Evolutionary conservation across 2,113 vertebrate genomes (phyloP), one percentile per base, ranked within the genome.

Genomic region (Panurus biarmicus): DNA sequence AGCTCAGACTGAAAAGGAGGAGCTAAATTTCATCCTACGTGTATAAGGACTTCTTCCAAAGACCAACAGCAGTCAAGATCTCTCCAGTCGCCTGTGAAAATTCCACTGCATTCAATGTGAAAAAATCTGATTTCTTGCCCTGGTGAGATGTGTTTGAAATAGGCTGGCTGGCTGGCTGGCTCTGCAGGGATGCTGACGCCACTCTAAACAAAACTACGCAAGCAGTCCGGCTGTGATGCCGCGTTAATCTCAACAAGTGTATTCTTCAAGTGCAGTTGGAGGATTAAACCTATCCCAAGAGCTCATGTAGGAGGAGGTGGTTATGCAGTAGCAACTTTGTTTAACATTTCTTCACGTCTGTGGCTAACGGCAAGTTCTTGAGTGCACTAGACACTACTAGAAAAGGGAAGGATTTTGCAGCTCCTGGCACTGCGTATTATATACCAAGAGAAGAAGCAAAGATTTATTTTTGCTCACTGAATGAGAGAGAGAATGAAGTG

Each of bases 391-490:
- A 94, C 96, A 96, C 96, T 97, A 96, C 97, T 98, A 97, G 97
- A 98, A 98, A 98, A 98, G 97, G 97, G 97, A 98, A 98, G 91
- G 95, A 97, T 97, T 97, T 95, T 96, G 94, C 83, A 90, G 73
- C 78, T 96, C 73, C 96, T 98, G 97, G 97, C 97, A 96, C 95
- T 44, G 35, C 48, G 5, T 66, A 14, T 93, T 88, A 91, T 86
- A 91, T 95, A 90, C 75, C 94, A 87, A 65, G 72, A 93, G 90
- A 57, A 85, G 91, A 93, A 82, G 62, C 84, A 94, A 79, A 72
- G 93, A 94, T 96, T 97, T 98, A 97, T 98, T 97, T 97, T 97
- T 96, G 90, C 91, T 94, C 40, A 10, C 48, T 97, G 94, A 97
- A 95, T 96, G 96, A 92, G 96, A 87, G 90, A 57, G 93, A 95